These are phyloP conservation scores for Auanema sp. DNA, from an alignment of 2,888 invertebrate genomes.

Conservation along the genomic window DNA sequence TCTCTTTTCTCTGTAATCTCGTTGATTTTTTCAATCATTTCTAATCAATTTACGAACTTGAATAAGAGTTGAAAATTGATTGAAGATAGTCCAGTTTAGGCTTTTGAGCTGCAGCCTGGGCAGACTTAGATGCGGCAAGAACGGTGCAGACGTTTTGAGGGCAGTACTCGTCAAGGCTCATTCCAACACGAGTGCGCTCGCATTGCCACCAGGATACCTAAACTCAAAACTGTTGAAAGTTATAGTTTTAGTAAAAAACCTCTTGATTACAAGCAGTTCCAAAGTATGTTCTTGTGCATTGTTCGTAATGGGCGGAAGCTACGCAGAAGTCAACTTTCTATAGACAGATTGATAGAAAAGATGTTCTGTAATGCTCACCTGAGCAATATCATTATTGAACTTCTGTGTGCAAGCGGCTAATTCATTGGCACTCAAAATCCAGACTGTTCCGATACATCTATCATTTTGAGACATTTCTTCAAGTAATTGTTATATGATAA, in stretches of 20 bases:
- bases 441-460: slow-evolving; percentile 13
- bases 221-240: too few relatives aligned
- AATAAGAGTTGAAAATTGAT: too few relatives aligned
- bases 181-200: slow-evolving; percentile 31
- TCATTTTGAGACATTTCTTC: slow-evolving; percentile 13
- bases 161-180: slow-evolving; percentile 26
- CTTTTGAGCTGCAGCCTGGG: too few relatives aligned
- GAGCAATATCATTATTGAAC: slow-evolving; percentile 10
- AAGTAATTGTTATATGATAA: not conserved
- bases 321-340: not conserved
- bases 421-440: not conserved
- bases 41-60: not conserved
- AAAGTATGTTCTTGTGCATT: slow-evolving; percentile 13
- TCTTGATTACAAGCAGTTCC: slow-evolving; percentile 9
- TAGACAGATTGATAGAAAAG: not conserved
- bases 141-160: slow-evolving; percentile 22
- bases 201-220: slow-evolving; percentile 38
- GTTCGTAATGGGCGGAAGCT: slow-evolving; percentile 8
- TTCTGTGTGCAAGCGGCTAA: slow-evolving; percentile 6
- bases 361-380: not conserved
- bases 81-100: too few relatives aligned
- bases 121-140: too few relatives aligned
- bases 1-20: too few relatives aligned
- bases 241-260: slow-evolving; percentile 2
- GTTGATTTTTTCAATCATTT: not conserved